Conservation (phyloP, 2,113 vertebrate genomes). For the Eulemur macaco region DNA sequence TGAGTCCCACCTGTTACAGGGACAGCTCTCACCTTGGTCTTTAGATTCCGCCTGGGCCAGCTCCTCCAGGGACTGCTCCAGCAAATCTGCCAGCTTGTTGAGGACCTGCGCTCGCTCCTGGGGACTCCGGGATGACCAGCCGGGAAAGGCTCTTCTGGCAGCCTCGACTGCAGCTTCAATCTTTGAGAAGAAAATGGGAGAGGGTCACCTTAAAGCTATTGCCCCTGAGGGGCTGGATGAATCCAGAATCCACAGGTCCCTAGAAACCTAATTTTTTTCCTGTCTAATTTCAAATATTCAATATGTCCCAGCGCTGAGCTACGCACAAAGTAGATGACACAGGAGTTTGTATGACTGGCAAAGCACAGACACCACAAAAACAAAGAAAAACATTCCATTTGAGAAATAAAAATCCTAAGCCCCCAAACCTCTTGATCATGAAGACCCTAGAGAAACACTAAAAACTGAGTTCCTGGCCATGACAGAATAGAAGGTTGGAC, state of each 20-base stretch:
- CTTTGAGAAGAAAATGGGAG: slow-evolving; percentile 76
- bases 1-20: not conserved
- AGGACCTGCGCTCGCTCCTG: slow-evolving; percentile 89
- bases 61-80: slow-evolving; percentile 91
- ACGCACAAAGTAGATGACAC: not conserved
- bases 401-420: not conserved
- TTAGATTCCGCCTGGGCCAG: slow-evolving; percentile 94
- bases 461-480: too few species aligned
- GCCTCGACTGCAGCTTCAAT: slow-evolving; percentile 93
- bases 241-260: not conserved
- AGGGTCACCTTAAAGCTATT: not conserved
- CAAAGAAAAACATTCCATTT: not conserved
- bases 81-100: slow-evolving; percentile 91
- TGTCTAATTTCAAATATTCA: not conserved
- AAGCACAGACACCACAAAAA: not conserved
- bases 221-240: fast-evolving
- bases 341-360: not conserved
- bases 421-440: too few species aligned
- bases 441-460: too few species aligned
- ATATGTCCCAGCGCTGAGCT: not conserved
- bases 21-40: slow-evolving; percentile 91
- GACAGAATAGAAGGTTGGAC: too few species aligned
- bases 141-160: slow-evolving; percentile 91
- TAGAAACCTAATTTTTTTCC: not conserved
- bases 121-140: slow-evolving; percentile 90